phyloP scores from a whole-genome alignment of 2,113 vertebrate species.

The Cercopithecus mona region DNA sequence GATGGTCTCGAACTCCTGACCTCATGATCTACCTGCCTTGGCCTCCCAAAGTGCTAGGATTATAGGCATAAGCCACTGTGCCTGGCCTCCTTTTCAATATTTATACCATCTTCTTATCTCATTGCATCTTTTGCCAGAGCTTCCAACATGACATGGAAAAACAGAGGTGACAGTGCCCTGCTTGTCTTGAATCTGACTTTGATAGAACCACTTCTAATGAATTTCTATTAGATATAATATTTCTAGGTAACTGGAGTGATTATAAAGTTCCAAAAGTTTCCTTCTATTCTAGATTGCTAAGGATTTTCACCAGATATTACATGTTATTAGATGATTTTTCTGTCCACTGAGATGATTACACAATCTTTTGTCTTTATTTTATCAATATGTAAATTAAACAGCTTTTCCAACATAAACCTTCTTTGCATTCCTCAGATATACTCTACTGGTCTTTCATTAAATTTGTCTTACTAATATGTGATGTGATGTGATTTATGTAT shows the following conservation, averaged over 20 bases:
- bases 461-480: conserved; percentile 16
- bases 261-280: background rate
- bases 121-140: background rate
- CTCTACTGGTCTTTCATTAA: background rate
- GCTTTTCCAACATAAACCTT: background rate
- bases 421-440: background rate
- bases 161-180: background rate
- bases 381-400: background rate
- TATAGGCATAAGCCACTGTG: no score
- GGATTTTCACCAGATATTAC: background rate
- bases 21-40: no score
- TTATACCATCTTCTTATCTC: background rate
- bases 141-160: background rate
- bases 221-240: background rate
- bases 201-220: background rate
- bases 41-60: no score
- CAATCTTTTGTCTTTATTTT: background rate
- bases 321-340: background rate
- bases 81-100: background rate
- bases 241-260: background rate
- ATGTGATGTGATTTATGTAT: background rate
- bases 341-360: background rate
- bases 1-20: no score
- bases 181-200: background rate
- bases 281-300: background rate